Conservation (phyloP, 2,888 invertebrate species). For the Pollenia griseotomentosa region DNA sequence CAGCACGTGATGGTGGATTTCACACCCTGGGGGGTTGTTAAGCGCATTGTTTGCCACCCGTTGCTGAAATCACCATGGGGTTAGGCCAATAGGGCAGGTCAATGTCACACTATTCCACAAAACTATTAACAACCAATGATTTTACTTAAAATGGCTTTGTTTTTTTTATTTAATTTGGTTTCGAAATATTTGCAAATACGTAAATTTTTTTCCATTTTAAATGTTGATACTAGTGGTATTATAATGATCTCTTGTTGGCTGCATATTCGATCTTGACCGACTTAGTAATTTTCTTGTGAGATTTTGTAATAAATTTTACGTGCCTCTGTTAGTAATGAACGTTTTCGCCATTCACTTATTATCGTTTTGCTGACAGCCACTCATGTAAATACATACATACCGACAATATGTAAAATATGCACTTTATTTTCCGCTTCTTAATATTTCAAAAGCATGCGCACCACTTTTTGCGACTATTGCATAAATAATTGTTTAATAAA, state of each 20-base stretch:
- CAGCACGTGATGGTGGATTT: too few relatives aligned
- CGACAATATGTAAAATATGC: constrained; percentile 4
- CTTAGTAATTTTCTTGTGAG: constrained; percentile 30
- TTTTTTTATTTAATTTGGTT: not conserved
- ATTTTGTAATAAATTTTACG: constrained; percentile 66
- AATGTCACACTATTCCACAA: too few relatives aligned
- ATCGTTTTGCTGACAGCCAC: constrained; percentile 5
- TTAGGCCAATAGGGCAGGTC: too few relatives aligned
- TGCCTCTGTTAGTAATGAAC: constrained; percentile 51
- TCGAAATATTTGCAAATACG: not conserved
- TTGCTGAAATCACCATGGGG: too few relatives aligned
- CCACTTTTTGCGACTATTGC: constrained; percentile 61
- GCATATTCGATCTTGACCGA: constrained; percentile 50
- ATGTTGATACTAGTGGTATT: too few relatives aligned
- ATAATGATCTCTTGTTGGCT: not conserved
- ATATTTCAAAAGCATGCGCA: constrained; percentile 64
- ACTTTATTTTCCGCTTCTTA: constrained; percentile 49
- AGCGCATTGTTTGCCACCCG: too few relatives aligned
- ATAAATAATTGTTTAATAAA: constrained; percentile 46
- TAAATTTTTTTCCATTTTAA: not conserved
- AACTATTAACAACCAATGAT: constrained; percentile 72
- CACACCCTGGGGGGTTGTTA: too few relatives aligned
- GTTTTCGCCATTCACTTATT: constrained; percentile 53
- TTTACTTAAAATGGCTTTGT: constrained; percentile 57
- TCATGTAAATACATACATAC: not conserved